A percentile compares a stretch with the other conserved stretches of the same genome.
Conservation (phyloP, 2,888 invertebrate genomes). For the Ennomos fuscantarius region DNA sequence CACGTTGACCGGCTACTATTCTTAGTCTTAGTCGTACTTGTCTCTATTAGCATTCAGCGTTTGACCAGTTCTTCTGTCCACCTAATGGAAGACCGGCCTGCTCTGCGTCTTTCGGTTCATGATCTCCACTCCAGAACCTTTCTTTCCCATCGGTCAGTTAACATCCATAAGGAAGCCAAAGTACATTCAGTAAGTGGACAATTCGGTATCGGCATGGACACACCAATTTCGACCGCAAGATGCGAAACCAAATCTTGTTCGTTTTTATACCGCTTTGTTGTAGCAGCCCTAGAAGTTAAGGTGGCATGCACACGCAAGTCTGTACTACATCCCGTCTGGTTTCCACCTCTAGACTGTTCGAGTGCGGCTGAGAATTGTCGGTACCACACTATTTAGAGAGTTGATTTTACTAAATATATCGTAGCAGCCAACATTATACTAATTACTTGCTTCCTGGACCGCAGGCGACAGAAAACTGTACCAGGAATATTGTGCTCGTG, state of each 20-base stretch:
- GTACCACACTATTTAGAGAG: conserved; percentile 48
- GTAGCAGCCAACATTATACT: conserved; percentile 34
- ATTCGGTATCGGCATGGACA: too few relatives aligned
- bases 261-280: neutral
- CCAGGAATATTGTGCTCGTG: conserved; percentile 14
- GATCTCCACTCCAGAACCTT: too few relatives aligned
- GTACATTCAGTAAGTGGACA: too few relatives aligned
- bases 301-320: conserved; percentile 44
- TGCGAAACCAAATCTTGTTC: neutral
- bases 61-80: too few relatives aligned
- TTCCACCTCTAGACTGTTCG: conserved; percentile 56
- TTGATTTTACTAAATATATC: conserved; percentile 37
- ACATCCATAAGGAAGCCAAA: too few relatives aligned
- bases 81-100: too few relatives aligned
- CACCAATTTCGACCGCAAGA: too few relatives aligned
- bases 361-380: conserved; percentile 52
- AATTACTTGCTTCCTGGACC: conserved; percentile 27
- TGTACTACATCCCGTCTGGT: conserved; percentile 53
- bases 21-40: too few relatives aligned
- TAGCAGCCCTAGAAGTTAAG: conserved; percentile 39
- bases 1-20: too few relatives aligned
- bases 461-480: conserved; percentile 15
- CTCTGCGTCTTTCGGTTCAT: too few relatives aligned
- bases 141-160: too few relatives aligned
- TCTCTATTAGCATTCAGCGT: too few relatives aligned